These are phyloP conservation scores for Erebia ligea DNA, from an alignment of 2,888 invertebrate species.

Conservation along the genomic window DNA sequence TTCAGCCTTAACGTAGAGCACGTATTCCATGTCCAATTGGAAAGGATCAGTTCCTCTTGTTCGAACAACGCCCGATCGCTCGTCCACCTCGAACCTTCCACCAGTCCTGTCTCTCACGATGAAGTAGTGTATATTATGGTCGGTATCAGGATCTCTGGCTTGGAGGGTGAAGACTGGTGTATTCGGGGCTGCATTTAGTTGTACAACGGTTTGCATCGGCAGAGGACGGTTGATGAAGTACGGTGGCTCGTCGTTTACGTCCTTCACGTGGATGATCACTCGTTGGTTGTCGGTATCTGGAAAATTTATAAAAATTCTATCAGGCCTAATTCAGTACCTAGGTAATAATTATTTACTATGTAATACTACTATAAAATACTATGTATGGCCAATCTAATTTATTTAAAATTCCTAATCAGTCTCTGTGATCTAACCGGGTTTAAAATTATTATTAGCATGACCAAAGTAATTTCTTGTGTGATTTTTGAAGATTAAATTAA, in stretches of 20 bases:
- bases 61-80: constrained; percentile 95
- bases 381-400: no score
- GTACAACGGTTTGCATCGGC: constrained; percentile 98
- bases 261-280: constrained; percentile 96
- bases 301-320: constrained; percentile 49
- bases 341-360: no score
- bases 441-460: no score
- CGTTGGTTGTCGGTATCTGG: constrained; percentile 97
- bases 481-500: no score
- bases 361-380: no score
- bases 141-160: constrained; percentile 97
- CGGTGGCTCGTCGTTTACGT: constrained; percentile 98
- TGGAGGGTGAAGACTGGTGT: constrained; percentile 98
- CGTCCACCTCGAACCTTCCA: constrained; percentile 92
- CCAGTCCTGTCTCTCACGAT: constrained; percentile 95
- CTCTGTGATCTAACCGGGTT: background rate
- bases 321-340: background rate
- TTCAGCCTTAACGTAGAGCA: constrained; percentile 97
- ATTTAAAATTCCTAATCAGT: background rate
- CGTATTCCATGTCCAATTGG: constrained; percentile 98
- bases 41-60: constrained; percentile 96
- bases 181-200: constrained; percentile 96
- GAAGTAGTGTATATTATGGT: constrained; percentile 97
- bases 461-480: no score
- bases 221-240: constrained; percentile 98